Percentiles rank a stretch among this genome's conserved stretches.
Conservation (phyloP, 2,113 vertebrate genomes). For the Archilochus colubris region DNA sequence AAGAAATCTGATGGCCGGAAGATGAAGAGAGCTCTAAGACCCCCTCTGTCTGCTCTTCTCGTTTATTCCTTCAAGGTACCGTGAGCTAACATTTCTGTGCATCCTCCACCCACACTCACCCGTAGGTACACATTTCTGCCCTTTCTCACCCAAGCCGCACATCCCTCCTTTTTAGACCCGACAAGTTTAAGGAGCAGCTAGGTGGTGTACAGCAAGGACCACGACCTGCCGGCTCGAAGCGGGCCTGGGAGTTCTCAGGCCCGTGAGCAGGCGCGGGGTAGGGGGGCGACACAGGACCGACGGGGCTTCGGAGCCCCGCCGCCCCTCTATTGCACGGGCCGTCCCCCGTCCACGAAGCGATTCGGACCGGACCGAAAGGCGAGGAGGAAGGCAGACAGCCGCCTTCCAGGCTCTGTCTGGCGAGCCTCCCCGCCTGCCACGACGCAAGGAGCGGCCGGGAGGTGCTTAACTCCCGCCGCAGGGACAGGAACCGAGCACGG, state of each 20-base stretch:
- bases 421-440: background rate
- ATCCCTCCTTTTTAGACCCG: too few relatives aligned
- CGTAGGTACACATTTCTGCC: background rate
- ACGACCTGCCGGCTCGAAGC: accelerated
- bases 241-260: background rate
- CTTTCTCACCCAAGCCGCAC: background rate
- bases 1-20: background rate
- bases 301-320: background rate
- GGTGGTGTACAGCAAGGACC: background rate
- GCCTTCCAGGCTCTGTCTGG: background rate
- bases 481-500: background rate
- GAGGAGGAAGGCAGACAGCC: accelerated
- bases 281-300: background rate
- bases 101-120: accelerated
- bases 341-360: background rate
- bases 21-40: too few relatives aligned
- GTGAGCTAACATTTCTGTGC: accelerated
- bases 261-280: accelerated
- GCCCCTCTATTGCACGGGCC: too few relatives aligned
- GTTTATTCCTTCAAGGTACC: too few relatives aligned
- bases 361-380: too few relatives aligned
- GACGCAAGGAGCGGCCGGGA: too few relatives aligned
- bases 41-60: background rate
- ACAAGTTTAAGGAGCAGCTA: accelerated
- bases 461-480: too few relatives aligned